Conservation (phyloP, 2,888 invertebrate species). For the Drosophila conformis region DNA sequence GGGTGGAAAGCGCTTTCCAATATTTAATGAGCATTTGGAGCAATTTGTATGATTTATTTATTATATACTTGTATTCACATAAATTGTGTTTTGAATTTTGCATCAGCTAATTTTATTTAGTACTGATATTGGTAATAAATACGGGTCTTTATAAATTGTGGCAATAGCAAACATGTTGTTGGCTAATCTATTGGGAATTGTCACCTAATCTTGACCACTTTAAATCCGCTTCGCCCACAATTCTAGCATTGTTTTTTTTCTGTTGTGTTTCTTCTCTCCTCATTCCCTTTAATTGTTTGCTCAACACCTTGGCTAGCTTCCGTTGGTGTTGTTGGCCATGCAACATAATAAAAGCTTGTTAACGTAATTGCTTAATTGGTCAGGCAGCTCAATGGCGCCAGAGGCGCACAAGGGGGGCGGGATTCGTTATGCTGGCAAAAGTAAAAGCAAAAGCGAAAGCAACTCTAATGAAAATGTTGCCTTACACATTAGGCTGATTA, state of each 20-base stretch:
- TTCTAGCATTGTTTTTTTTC: conserved; percentile 33
- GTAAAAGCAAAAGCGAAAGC: conserved; percentile 29
- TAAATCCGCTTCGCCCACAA: conserved; percentile 50
- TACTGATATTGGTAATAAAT: not conserved
- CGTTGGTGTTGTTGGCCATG: conserved; percentile 36
- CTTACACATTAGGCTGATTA: conserved; percentile 68
- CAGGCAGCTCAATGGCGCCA: conserved; percentile 20
- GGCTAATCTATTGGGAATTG: conserved; percentile 25
- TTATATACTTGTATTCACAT: conserved; percentile 26
- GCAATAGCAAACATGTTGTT: conserved; percentile 22
- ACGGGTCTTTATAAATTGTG: conserved; percentile 13
- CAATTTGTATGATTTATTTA: conserved; percentile 59
- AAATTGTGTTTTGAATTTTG: conserved; percentile 30
- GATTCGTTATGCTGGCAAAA: conserved; percentile 11
- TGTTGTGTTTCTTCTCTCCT: not conserved
- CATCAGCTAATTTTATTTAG: not conserved
- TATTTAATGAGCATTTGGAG: conserved; percentile 31
- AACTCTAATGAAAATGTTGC: conserved; percentile 67
- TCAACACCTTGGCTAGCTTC: conserved; percentile 66
- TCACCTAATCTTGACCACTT: conserved; percentile 62
- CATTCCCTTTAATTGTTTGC: conserved; percentile 71
- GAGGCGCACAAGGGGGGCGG: not conserved
- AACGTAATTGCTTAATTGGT: conserved; percentile 79
- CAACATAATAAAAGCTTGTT: conserved; percentile 79
- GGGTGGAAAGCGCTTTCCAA: not conserved